These are phyloP conservation scores for Microvelia longipes DNA, from an alignment of 1,140 invertebrate genomes.

Conservation along the genomic window DNA sequence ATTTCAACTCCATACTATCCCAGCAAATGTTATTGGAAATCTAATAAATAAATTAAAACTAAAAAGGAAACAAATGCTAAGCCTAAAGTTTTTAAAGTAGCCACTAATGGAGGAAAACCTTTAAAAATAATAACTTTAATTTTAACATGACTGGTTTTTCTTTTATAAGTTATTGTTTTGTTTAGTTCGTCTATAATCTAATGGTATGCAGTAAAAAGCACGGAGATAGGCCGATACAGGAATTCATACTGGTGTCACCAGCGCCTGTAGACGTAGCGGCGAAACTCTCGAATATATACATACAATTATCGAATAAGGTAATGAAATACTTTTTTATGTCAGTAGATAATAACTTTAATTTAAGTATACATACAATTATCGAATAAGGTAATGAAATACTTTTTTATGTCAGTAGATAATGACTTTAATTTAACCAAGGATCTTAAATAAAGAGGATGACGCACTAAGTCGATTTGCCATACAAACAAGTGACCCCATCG, in stretches of 20 bases:
- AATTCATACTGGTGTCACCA: conserved; percentile 89
- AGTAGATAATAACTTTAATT: too few relatives aligned
- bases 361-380: conserved; percentile 75
- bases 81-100: too few relatives aligned
- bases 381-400: conserved; percentile 52
- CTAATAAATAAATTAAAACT: too few relatives aligned
- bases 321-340: too few relatives aligned
- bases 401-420: too few relatives aligned
- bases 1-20: too few relatives aligned
- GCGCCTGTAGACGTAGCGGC: conserved; percentile 96
- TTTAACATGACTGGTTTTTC: not conserved
- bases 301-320: conserved; percentile 70
- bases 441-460: too few relatives aligned
- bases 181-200: conserved; percentile 90
- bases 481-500: too few relatives aligned
- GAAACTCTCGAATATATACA: conserved; percentile 87
- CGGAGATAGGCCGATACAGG: conserved; percentile 89
- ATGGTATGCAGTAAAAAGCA: conserved; percentile 96
- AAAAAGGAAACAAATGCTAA: too few relatives aligned
- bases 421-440: too few relatives aligned
- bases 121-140: not conserved
- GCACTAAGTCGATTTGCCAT: too few relatives aligned
- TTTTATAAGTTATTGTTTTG: conserved; percentile 10
- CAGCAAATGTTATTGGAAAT: too few relatives aligned
- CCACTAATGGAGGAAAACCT: not conserved